Percentiles rank a stretch among this genome's conserved stretches.
Conservation (phyloP, 2,113 vertebrate genomes). For the Neogobius melanostomus region DNA sequence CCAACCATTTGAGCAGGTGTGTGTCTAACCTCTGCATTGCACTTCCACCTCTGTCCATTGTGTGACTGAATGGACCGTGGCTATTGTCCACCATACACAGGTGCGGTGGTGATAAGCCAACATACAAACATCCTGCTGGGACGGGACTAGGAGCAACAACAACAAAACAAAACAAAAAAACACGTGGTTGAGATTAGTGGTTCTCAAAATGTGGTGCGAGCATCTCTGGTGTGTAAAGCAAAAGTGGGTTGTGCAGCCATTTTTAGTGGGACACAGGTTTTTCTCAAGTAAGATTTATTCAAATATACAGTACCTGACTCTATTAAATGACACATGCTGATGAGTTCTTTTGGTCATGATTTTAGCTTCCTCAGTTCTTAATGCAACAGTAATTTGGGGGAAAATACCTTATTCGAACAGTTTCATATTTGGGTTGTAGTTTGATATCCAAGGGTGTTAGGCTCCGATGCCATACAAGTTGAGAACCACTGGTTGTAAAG, state of each 20-base stretch:
- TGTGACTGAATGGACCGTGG: conserved; percentile 31
- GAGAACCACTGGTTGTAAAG: too few relatives aligned
- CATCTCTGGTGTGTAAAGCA: background rate
- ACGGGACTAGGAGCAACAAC: conserved; percentile 18
- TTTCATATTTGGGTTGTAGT: too few relatives aligned
- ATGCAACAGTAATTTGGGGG: too few relatives aligned
- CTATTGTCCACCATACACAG: conserved; percentile 45
- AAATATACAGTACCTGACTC: too few relatives aligned
- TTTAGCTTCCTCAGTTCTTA: too few relatives aligned
- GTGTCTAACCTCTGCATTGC: conserved; percentile 15
- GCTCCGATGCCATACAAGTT: too few relatives aligned
- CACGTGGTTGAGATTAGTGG: background rate
- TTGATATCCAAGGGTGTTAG: too few relatives aligned
- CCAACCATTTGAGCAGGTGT: conserved; percentile 15
- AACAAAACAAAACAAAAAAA: too few relatives aligned
- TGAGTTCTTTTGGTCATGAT: too few relatives aligned
- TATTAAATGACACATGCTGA: too few relatives aligned
- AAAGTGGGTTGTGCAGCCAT: background rate
- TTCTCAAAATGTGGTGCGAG: background rate
- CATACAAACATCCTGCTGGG: conserved; percentile 18
- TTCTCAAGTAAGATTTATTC: too few relatives aligned
- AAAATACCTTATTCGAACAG: too few relatives aligned
- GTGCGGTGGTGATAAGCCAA: conserved; percentile 50
- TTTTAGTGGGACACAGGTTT: background rate
- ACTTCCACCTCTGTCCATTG: conserved; percentile 13